Evolutionary conservation across 2,797 vertebrate species (phyloP).

Genomic region (Apodemus agrarius): DNA sequence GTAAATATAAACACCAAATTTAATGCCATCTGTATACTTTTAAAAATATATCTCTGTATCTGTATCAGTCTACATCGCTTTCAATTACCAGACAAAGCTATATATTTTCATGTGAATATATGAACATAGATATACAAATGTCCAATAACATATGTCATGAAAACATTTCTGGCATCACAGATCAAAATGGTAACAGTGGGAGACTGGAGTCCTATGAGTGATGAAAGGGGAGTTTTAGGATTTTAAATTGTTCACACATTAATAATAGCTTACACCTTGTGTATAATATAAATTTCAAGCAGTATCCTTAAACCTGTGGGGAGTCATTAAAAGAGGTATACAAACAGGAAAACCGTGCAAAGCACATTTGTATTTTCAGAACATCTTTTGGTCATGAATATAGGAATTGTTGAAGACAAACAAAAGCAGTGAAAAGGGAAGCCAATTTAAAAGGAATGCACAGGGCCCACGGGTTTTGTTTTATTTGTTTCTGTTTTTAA

Average conservation of each 20-base stretch:
- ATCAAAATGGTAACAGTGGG: neutral
- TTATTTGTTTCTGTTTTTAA: neutral
- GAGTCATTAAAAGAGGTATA: slow-evolving; percentile 25
- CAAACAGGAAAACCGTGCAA: neutral
- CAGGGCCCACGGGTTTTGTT: no score
- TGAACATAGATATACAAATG: neutral
- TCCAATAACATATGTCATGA: neutral
- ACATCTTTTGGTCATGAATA: neutral
- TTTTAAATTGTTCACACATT: slow-evolving; percentile 40
- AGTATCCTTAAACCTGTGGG: slow-evolving; percentile 15
- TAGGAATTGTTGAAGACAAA: neutral
- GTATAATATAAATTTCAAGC: neutral
- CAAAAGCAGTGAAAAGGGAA: neutral
- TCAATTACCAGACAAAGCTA: neutral
- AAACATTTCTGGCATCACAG: neutral
- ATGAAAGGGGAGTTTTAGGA: slow-evolving; percentile 9
- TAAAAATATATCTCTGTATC: neutral
- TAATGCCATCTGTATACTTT: neutral
- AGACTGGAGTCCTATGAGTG: neutral
- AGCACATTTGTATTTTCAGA: slow-evolving; percentile 10
- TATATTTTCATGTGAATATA: neutral
- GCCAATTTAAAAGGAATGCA: neutral
- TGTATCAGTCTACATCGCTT: neutral
- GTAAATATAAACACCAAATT: slow-evolving; percentile 44
- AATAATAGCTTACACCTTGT: slow-evolving; percentile 13